Conservation (phyloP, 2,888 invertebrate genomes). For the Drosophila nr. medialis region DNA sequence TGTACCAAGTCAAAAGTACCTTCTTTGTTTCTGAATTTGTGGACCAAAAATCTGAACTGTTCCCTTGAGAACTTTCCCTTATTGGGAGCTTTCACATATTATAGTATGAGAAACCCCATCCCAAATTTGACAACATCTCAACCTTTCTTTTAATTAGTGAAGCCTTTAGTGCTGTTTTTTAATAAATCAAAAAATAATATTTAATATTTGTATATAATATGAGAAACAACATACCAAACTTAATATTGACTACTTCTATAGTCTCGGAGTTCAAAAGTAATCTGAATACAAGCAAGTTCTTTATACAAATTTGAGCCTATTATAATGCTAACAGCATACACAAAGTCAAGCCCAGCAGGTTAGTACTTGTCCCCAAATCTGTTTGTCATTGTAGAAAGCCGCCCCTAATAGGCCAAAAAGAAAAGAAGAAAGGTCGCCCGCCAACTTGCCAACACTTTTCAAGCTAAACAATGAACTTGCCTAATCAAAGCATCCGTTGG, state of each 20-base stretch:
- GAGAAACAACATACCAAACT: not conserved
- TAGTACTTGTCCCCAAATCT: constrained; percentile 17
- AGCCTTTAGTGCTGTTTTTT: not conserved
- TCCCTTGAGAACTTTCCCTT: not conserved
- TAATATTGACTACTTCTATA: not conserved
- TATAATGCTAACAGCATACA: not conserved
- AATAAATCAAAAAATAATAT: not conserved
- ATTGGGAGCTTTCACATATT: no score
- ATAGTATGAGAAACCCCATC: not conserved
- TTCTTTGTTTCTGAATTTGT: no score
- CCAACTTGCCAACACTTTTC: constrained; percentile 60
- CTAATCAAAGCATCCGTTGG: constrained; percentile 45
- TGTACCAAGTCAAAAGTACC: no score
- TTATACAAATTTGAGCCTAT: not conserved
- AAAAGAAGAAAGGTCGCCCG: constrained; percentile 41
- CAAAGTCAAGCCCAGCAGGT: constrained; percentile 34
- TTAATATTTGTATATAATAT: not conserved
- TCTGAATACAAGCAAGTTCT: not conserved
- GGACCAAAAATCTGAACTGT: not conserved
- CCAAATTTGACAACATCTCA: not conserved
- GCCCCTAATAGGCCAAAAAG: constrained; percentile 43
- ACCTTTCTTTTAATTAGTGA: not conserved
- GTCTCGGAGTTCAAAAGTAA: rapidly evolving
- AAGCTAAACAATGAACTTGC: constrained; percentile 42
- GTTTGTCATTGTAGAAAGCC: constrained; percentile 4